These are phyloP conservation scores for Bradynema listronoti DNA, from an alignment of 1,140 invertebrate species.

Conservation along the genomic window DNA sequence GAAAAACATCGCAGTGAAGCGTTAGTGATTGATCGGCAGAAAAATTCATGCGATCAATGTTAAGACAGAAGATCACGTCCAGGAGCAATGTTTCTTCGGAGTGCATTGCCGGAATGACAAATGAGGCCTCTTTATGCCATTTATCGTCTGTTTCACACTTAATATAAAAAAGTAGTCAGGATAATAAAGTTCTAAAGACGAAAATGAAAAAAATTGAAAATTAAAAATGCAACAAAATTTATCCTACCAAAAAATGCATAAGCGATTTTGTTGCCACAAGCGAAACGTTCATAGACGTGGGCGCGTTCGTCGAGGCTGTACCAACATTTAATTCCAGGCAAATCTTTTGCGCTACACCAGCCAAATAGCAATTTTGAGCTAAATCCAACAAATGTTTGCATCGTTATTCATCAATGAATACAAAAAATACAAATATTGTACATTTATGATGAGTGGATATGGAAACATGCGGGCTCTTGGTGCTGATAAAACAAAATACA, in stretches of 20 bases:
- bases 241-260: constrained; percentile 42
- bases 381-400: background rate
- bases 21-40: constrained; percentile 23
- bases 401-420: background rate
- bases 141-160: no score
- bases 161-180: no score
- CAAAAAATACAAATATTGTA: background rate
- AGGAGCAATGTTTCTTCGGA: constrained; percentile 12
- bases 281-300: constrained; percentile 15
- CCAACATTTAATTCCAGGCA: constrained; percentile 30
- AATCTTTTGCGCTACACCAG: constrained; percentile 37
- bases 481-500: constrained; percentile 23
- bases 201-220: background rate
- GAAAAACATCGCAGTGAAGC: constrained; percentile 17
- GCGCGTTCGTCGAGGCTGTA: constrained; percentile 17
- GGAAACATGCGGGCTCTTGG: constrained; percentile 17
- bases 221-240: constrained; percentile 1
- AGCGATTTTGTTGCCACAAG: constrained; percentile 7
- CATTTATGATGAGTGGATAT: background rate
- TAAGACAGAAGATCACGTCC: constrained; percentile 25
- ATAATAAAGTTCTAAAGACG: constrained; percentile 22
- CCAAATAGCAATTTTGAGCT: constrained; percentile 11
- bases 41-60: constrained; percentile 31
- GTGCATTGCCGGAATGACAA: constrained; percentile 12
- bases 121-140: constrained; percentile 20